phyloP scores from a whole-genome alignment of 2,888 invertebrate genomes.

The Trichacis sp. region DNA sequence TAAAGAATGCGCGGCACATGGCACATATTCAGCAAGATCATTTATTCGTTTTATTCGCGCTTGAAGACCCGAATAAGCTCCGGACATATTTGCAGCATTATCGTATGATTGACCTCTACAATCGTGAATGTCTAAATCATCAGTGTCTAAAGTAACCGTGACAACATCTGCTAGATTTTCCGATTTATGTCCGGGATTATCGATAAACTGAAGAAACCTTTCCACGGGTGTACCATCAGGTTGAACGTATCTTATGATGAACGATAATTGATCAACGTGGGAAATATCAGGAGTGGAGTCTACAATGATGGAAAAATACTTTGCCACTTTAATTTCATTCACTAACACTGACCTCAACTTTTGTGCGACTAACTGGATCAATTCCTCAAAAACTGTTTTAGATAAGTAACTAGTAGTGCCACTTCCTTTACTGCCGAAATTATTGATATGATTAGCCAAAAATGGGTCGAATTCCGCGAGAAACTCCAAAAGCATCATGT shows the following conservation, averaged over 20 bases:
- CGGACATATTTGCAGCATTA: constrained; percentile 17
- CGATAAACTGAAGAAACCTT: constrained; percentile 37
- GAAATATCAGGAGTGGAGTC: constrained; percentile 48
- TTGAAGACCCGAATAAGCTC: constrained; percentile 43
- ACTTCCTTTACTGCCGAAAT: too few relatives aligned
- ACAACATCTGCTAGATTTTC: constrained; percentile 9
- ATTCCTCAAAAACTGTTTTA: too few relatives aligned
- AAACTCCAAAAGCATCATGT: too few relatives aligned
- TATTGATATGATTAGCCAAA: too few relatives aligned
- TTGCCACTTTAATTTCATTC: too few relatives aligned
- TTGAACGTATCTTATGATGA: constrained; percentile 17
- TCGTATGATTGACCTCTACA: constrained; percentile 21
- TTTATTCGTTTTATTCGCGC: constrained; percentile 46
- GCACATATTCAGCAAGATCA: constrained; percentile 42
- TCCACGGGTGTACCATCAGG: constrained; percentile 18
- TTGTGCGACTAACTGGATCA: too few relatives aligned
- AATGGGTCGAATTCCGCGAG: too few relatives aligned
- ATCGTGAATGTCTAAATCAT: constrained; percentile 7
- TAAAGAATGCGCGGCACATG: constrained; percentile 50
- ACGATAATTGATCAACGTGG: constrained; percentile 41
- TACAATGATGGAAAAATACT: constrained; percentile 42
- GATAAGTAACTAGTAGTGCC: too few relatives aligned
- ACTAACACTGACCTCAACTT: too few relatives aligned
- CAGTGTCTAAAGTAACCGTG: background rate
- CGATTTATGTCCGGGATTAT: constrained; percentile 17